Percentiles rank a stretch among this genome's conserved stretches.
Conservation (phyloP, 2,888 invertebrate species). For the Chymomyza fuscimana region DNA sequence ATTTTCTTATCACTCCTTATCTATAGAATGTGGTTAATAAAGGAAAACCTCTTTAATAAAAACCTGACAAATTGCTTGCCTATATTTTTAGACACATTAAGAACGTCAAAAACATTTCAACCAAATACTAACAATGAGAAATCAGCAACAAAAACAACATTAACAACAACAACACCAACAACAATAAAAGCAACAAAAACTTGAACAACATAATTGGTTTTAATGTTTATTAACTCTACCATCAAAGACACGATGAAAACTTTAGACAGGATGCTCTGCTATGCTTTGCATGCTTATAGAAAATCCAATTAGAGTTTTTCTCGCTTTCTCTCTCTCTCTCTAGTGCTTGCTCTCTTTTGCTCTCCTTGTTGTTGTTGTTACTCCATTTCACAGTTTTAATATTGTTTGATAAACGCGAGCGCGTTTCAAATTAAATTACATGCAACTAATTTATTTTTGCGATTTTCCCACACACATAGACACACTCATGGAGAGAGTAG, state of each 20-base stretch:
- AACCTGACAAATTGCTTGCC: background rate
- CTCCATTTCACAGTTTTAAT: slow-evolving; percentile 62
- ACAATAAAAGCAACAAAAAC: background rate
- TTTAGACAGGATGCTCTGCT: background rate
- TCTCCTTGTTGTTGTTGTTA: slow-evolving; percentile 18
- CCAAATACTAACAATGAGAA: slow-evolving; percentile 33
- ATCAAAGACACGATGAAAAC: slow-evolving; percentile 41
- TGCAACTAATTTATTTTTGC: slow-evolving; percentile 70
- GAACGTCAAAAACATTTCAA: slow-evolving; percentile 40
- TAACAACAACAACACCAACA: background rate
- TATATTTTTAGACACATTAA: background rate
- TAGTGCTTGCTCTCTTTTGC: background rate
- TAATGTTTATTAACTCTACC: slow-evolving; percentile 69
- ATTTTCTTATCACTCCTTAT: background rate
- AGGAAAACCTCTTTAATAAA: background rate
- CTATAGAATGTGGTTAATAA: background rate
- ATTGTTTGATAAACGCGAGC: slow-evolving; percentile 68
- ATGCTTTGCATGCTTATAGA: slow-evolving; percentile 49
- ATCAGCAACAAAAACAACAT: slow-evolving; percentile 14
- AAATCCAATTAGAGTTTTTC: slow-evolving; percentile 68
- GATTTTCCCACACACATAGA: slow-evolving; percentile 49
- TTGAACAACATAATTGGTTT: slow-evolving; percentile 59
- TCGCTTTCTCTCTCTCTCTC: slow-evolving; percentile 26
- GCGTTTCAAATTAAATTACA: slow-evolving; percentile 70
- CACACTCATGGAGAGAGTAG: background rate